Conservation (phyloP, 2,888 invertebrate genomes). For the Salpingus planirostris region DNA sequence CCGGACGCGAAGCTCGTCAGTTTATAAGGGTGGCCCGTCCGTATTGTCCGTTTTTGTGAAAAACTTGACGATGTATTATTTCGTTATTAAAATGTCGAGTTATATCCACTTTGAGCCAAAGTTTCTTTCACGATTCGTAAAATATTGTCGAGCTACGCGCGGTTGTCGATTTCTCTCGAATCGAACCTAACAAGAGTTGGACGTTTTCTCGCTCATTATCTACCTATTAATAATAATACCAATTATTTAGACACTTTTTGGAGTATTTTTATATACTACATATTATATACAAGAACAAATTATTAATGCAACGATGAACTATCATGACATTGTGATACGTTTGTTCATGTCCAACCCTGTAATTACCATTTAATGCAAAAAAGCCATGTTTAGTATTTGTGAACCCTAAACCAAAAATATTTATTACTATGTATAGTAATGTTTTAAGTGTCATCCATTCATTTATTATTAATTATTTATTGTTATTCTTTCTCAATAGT, state of each 20-base stretch:
- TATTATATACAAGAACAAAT: too few relatives aligned
- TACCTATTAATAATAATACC: too few relatives aligned
- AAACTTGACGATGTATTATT: conserved; percentile 10
- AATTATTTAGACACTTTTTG: too few relatives aligned
- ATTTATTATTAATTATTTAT: conserved; percentile 22
- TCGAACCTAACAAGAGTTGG: conserved; percentile 10
- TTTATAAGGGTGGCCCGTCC: conserved; percentile 50
- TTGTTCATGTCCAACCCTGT: too few relatives aligned
- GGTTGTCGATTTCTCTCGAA: too few relatives aligned
- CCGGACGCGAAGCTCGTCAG: conserved; percentile 77
- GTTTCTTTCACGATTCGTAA: conserved; percentile 11
- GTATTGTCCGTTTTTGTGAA: conserved; percentile 8
- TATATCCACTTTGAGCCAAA: conserved; percentile 7
- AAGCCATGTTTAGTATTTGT: conserved; percentile 28
- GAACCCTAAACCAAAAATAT: conserved; percentile 29
- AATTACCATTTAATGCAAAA: too few relatives aligned
- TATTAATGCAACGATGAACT: too few relatives aligned
- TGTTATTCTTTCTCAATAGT: conserved; percentile 16
- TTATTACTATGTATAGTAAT: conserved; percentile 24
- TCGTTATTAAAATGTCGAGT: conserved; percentile 7
- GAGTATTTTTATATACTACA: too few relatives aligned
- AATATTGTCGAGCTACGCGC: conserved; percentile 7
- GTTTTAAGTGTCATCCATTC: conserved; percentile 26
- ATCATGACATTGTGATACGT: too few relatives aligned
- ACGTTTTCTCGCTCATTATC: too few relatives aligned